Evolutionary conservation across 2,888 invertebrate genomes (phyloP).

Genomic region (Chloroclysta siterata): DNA sequence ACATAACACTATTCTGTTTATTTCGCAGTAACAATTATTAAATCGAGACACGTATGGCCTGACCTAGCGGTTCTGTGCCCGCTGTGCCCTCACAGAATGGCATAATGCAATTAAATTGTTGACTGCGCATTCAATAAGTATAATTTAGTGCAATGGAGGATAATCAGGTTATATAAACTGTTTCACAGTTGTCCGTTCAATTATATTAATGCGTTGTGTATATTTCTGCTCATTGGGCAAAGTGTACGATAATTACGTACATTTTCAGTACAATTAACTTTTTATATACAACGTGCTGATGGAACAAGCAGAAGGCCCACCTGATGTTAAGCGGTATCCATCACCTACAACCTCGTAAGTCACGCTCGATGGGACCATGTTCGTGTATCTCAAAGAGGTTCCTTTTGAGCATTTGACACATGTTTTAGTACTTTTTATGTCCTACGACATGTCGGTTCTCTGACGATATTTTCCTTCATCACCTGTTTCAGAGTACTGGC

Average conservation of each 20-base stretch:
- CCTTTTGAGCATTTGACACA: too few relatives aligned
- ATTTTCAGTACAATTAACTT: constrained; percentile 19
- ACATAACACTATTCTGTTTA: too few relatives aligned
- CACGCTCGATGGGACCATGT: too few relatives aligned
- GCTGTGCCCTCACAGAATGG: constrained; percentile 34
- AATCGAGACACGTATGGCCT: neutral
- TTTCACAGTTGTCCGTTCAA: constrained; percentile 30
- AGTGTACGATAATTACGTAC: constrained; percentile 21
- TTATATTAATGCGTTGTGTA: constrained; percentile 31
- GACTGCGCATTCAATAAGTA: constrained; percentile 57
- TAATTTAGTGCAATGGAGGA: constrained; percentile 54
- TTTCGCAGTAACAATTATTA: too few relatives aligned
- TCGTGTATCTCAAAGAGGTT: too few relatives aligned
- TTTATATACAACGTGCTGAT: neutral
- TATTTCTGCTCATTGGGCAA: constrained; percentile 18
- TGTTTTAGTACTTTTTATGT: too few relatives aligned
- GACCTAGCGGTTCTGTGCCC: constrained; percentile 8
- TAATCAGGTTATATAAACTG: constrained; percentile 49
- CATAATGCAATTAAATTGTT: constrained; percentile 73
- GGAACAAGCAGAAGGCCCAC: too few relatives aligned
- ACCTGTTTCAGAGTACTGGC: too few relatives aligned
- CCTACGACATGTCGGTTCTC: too few relatives aligned
- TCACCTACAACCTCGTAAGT: too few relatives aligned
- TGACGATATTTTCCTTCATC: too few relatives aligned
- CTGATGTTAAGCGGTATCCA: too few relatives aligned